Percentiles rank a stretch among this genome's conserved stretches.
These are phyloP conservation scores for Takifugu bimaculatus DNA, from an alignment of 2,113 vertebrate species.

Conservation along the genomic window DNA sequence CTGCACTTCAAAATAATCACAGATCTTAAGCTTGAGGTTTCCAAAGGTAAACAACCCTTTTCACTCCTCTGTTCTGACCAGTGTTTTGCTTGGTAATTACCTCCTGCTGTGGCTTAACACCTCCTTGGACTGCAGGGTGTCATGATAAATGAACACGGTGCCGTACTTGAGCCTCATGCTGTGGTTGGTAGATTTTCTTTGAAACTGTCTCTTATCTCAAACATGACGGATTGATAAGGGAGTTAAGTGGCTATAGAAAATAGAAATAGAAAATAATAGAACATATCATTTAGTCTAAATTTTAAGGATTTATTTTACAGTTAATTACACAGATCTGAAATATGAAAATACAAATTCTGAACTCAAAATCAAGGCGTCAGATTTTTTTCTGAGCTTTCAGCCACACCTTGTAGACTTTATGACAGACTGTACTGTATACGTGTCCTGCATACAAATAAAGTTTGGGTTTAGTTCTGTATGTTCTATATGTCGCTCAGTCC, in stretches of 20 bases:
- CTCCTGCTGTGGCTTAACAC: slow-evolving; percentile 28
- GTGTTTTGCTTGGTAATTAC: slow-evolving; percentile 55
- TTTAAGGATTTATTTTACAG: too few relatives aligned
- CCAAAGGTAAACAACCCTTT: slow-evolving; percentile 5
- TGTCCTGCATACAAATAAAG: not conserved
- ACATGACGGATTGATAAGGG: not conserved
- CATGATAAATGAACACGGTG: slow-evolving; percentile 24
- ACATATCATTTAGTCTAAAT: too few relatives aligned
- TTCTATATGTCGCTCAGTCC: not conserved
- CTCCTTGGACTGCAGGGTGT: slow-evolving; percentile 15
- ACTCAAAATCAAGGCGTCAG: too few relatives aligned
- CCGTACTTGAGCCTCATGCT: slow-evolving; percentile 31
- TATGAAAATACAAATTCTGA: too few relatives aligned
- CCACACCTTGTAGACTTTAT: too few relatives aligned
- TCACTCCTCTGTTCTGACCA: slow-evolving; percentile 46
- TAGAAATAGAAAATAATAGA: too few relatives aligned
- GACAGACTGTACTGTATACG: not conserved
- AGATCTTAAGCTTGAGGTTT: slow-evolving; percentile 9
- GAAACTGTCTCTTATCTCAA: slow-evolving; percentile 1
- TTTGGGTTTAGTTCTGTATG: not conserved
- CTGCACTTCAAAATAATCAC: slow-evolving; percentile 23
- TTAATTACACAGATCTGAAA: too few relatives aligned
- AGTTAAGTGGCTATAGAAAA: too few relatives aligned
- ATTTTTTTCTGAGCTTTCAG: not conserved
- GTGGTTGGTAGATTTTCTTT: slow-evolving; percentile 1